Evolutionary conservation across 2,113 vertebrate species (phyloP), one percentile per base, ranked within the genome.

Genomic region (Ursus arctos): DNA sequence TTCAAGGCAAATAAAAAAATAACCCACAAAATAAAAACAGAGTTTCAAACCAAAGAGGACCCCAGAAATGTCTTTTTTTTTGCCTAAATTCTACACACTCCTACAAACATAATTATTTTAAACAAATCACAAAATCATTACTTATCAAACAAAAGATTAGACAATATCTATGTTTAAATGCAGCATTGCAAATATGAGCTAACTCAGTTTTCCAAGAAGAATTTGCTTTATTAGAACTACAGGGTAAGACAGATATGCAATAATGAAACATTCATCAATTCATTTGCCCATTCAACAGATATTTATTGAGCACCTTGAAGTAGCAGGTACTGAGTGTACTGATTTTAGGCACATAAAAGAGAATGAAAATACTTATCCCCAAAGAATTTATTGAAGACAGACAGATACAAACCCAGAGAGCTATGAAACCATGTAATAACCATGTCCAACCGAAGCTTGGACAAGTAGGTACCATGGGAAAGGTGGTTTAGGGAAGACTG

Each of bases 181-280:
- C 33, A 65, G 57, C 13, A 90, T 14, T 88, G 4, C 15, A 71
- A 71, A 72, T 43, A 53, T 15, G 71, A 61, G 43, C n/a, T 94
- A 72, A 94, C 24, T 83, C 15, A 63, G 81, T 93, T 88, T 97
- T 49, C 76, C 22, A 95, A 76, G 22, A 93, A 61, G 15, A 33
- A 92, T 49, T 61, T 77, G 5, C 9, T 69, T 83, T 72, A 91
- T 77, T 51, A 93, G 71, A 91, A 96, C 6, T 79, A 95, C 18
- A 63, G 13, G 21, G 76, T 83, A 67, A 82, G 28, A 61, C 3
- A 95, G 43, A 76, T 36, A 65, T 18, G 69, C n/a, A 94, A 24
- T 74, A 86, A 74, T 31, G 22, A 90, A 89, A 26, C 55, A 40
- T 31, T 19, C 43, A 71, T 14, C 36, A 49, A 57, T 95, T 91